Evolutionary conservation across 92 coral and sea anemone species (phyloP), one percentile per base, ranked within the genome.

Genomic region (Porites divaricata): DNA sequence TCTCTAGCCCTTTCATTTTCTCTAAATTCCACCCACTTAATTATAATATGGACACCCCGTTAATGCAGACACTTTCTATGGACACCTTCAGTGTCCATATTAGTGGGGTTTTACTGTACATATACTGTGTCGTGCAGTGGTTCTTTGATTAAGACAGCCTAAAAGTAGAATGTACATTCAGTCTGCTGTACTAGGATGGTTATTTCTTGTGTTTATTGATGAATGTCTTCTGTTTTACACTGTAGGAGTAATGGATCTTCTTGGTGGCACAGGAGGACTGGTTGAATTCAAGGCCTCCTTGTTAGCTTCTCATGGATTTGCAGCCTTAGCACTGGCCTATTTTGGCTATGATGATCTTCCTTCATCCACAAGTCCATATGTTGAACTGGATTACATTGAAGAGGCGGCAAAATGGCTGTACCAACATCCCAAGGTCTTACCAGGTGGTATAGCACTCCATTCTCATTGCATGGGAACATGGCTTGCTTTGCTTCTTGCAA

Each of bases 351-450:
- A 86, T 52, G 93, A 89, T 63, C 91, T 92, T 10, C 89, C 95
- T 0, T 71, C 53, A 20, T 67, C 49, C 22, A 70, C 87, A 63
- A 50, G 79, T 72, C 59, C 59, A 54, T 85, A 83, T 57, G 41
- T 92, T 75, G 89, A 87, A 19, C 85, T 92, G 6, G 92, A 84
- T 3, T 92, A 92, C 77, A 83, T 92, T 77, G 87, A 81, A 58
- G 91, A 92, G 83, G 95, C 95, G 28, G 91, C 81, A 12, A 85
- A 92, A 26, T 92, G 95, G 95, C 71, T 92, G 28, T n/a, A 71
- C 63, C 76, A 80, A 19, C 93, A 92, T 13, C 91, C 93, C 25
- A 72, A 68, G 65, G 87, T 92, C 20, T 21, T 71, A n/a, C 75
- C 83, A n/a, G 71, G 73, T 12, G 90, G 92, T 13, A 64, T 92